phyloP scores from a whole-genome alignment of 2,888 invertebrate genomes.

The Drosophila merina region DNA sequence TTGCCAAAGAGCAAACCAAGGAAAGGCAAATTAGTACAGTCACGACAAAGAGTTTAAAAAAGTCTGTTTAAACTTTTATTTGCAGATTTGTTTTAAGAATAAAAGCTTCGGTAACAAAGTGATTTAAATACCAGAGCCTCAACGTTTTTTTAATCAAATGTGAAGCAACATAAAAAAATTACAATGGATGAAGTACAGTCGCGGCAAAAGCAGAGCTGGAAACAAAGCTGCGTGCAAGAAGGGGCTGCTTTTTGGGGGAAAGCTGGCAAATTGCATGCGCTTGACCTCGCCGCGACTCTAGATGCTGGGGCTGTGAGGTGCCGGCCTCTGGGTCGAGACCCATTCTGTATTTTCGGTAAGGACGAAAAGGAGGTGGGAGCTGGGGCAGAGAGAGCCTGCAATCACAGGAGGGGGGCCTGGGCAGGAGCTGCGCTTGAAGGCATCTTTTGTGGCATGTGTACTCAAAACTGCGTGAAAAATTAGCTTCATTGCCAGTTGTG shows the following conservation, averaged over 20 bases:
- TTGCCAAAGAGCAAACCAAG: constrained; percentile 15
- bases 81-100: no score
- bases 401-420: neutral
- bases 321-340: constrained; percentile 15
- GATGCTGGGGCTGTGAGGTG: constrained; percentile 17
- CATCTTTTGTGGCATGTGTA: constrained; percentile 53
- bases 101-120: no score
- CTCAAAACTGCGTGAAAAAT: constrained; percentile 70
- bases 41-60: neutral
- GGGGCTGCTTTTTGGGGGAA: constrained; percentile 18
- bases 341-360: constrained; percentile 14
- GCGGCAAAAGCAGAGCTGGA: constrained; percentile 5
- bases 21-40: constrained; percentile 23
- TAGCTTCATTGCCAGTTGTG: constrained; percentile 57
- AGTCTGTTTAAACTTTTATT: neutral
- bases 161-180: neutral
- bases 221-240: constrained; percentile 26
- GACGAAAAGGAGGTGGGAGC: neutral
- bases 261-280: constrained; percentile 39
- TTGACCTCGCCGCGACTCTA: constrained; percentile 45
- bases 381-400: neutral
- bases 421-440: constrained; percentile 36
- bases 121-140: no score
- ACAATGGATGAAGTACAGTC: constrained; percentile 28
- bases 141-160: neutral